A percentile compares a stretch with the other conserved stretches of the same genome.
These are phyloP conservation scores for Uloborus plumipes DNA, from an alignment of 2,888 invertebrate species.

Conservation along the genomic window DNA sequence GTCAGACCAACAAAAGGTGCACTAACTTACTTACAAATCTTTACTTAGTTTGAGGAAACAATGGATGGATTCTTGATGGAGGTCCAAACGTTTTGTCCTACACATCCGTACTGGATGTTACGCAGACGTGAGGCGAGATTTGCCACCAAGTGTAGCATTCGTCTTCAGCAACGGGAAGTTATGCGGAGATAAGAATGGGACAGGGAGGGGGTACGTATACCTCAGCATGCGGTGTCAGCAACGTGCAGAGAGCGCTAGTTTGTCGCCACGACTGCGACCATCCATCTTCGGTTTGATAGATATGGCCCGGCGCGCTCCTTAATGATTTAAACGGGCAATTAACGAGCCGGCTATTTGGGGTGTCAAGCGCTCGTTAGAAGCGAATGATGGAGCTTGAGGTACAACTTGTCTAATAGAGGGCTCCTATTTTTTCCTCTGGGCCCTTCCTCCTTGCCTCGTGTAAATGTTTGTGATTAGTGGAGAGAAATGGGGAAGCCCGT, in stretches of 20 bases:
- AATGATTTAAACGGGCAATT: constrained; percentile 65
- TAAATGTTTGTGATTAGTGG: constrained; percentile 47
- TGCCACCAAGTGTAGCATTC: too few relatives aligned
- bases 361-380: constrained; percentile 54
- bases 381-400: background rate
- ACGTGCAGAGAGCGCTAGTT: constrained; percentile 19
- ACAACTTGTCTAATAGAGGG: background rate
- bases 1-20: too few relatives aligned
- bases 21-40: too few relatives aligned
- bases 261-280: constrained; percentile 53
- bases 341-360: constrained; percentile 61
- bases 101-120: too few relatives aligned
- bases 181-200: background rate
- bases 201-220: background rate
- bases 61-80: too few relatives aligned
- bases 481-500: constrained; percentile 23
- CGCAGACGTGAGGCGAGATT: too few relatives aligned
- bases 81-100: too few relatives aligned
- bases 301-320: constrained; percentile 58
- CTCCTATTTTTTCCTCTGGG: background rate
- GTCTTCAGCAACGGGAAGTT: too few relatives aligned
- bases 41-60: too few relatives aligned
- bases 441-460: constrained; percentile 17
- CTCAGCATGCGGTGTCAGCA: background rate
- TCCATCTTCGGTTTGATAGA: constrained; percentile 56